Conservation (phyloP, 2,888 invertebrate genomes). For the Metacarcinus magister region DNA sequence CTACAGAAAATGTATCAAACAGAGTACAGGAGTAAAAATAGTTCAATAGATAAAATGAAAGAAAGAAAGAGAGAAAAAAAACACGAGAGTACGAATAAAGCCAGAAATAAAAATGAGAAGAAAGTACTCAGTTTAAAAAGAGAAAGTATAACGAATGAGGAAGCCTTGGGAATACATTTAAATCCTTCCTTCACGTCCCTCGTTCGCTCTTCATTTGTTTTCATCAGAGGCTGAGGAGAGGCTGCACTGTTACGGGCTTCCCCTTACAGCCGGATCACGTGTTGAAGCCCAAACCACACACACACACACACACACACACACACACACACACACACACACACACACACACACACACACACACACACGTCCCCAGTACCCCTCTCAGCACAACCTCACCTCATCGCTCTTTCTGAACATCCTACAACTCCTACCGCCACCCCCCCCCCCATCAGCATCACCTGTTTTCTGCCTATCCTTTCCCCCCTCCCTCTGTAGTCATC, state of each 20-base stretch:
- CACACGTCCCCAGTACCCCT: background rate
- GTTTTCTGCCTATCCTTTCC: background rate
- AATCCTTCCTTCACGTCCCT: background rate
- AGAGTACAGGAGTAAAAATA: background rate
- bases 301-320: background rate
- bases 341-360: background rate
- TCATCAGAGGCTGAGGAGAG: constrained; percentile 3
- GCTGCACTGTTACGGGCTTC: background rate
- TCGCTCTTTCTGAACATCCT: background rate
- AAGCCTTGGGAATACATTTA: background rate
- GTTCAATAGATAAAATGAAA: background rate
- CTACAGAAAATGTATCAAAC: too few relatives aligned
- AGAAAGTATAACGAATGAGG: background rate
- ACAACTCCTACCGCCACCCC: background rate
- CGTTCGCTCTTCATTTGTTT: constrained; percentile 16
- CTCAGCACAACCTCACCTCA: background rate
- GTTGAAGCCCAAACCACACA: background rate
- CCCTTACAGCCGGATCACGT: background rate
- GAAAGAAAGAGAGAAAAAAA: background rate
- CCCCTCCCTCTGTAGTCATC: background rate
- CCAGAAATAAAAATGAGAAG: background rate
- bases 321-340: constrained; percentile 27
- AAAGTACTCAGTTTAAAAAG: background rate
- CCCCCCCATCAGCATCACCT: background rate
- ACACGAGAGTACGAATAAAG: background rate